Conservation (phyloP, 2,113 vertebrate genomes). For the Myiopsitta monachus region DNA sequence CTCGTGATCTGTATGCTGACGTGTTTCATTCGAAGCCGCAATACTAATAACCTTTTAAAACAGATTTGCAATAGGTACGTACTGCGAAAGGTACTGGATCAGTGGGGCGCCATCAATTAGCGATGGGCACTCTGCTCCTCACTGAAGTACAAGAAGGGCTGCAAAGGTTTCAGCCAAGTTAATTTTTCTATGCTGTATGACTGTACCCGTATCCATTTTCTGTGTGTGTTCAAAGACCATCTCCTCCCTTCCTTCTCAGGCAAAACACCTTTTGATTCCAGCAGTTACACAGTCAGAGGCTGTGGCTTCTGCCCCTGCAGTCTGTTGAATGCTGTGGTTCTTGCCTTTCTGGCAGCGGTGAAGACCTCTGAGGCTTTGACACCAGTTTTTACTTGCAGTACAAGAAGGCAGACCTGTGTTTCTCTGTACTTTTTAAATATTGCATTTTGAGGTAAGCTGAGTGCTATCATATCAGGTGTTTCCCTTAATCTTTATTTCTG, state of each 20-base stretch:
- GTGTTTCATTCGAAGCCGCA: neutral
- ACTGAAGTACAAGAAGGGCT: neutral
- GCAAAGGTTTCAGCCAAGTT: neutral
- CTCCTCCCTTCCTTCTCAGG: neutral
- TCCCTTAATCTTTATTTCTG: constrained; percentile 62
- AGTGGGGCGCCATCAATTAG: neutral
- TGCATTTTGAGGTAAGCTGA: constrained; percentile 53
- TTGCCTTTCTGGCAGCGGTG: neutral
- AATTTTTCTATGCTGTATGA: neutral
- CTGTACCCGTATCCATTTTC: neutral
- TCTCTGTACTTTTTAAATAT: constrained; percentile 50
- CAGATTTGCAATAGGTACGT: neutral
- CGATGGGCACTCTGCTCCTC: neutral
- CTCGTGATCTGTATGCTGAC: constrained; percentile 17
- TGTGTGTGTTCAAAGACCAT: rapidly evolving
- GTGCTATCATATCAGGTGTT: constrained; percentile 21
- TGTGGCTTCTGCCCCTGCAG: neutral
- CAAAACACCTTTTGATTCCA: neutral
- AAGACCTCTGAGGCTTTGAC: constrained; percentile 26
- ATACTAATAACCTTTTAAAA: constrained; percentile 16
- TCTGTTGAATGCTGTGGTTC: neutral
- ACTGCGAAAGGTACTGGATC: neutral
- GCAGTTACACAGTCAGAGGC: neutral
- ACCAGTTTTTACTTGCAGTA: constrained; percentile 30
- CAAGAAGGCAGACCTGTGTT: constrained; percentile 49